Conservation (phyloP, 2,113 vertebrate genomes). For the Xenopus borealis region DNA sequence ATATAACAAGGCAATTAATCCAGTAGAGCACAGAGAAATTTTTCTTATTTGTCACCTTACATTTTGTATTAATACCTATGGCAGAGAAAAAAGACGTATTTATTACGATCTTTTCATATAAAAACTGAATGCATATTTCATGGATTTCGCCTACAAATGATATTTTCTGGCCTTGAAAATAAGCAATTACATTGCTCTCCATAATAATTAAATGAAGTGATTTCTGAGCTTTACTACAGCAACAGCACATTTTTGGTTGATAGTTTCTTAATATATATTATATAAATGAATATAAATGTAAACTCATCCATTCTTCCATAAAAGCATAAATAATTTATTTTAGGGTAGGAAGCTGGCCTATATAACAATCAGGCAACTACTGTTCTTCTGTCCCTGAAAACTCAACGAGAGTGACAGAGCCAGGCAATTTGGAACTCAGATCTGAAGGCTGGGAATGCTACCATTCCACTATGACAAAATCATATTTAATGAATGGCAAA, state of each 20-base stretch:
- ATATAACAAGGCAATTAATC: conserved; percentile 6
- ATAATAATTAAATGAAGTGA: too few relatives aligned
- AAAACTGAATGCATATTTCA: background rate
- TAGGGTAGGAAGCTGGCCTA: background rate
- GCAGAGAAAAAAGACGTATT: too few relatives aligned
- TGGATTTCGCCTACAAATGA: background rate
- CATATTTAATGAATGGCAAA: conserved; percentile 30
- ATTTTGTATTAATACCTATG: too few relatives aligned
- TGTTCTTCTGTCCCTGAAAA: background rate
- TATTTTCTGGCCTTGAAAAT: conserved; percentile 1
- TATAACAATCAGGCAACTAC: background rate
- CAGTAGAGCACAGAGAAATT: background rate
- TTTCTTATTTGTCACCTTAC: background rate
- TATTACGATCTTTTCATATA: background rate
- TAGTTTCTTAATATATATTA: too few relatives aligned
- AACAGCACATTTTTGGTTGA: too few relatives aligned
- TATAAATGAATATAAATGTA: too few relatives aligned
- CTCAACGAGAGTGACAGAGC: background rate
- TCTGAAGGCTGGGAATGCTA: background rate
- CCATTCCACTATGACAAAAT: conserved; percentile 19
- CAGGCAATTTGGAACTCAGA: conserved; percentile 2
- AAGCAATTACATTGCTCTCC: background rate
- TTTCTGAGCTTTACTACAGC: too few relatives aligned
- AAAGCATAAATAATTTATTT: conserved; percentile 11
- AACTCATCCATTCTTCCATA: too few relatives aligned